Conservation (phyloP, 2,113 vertebrate genomes). For the Chaetura pelagica region DNA sequence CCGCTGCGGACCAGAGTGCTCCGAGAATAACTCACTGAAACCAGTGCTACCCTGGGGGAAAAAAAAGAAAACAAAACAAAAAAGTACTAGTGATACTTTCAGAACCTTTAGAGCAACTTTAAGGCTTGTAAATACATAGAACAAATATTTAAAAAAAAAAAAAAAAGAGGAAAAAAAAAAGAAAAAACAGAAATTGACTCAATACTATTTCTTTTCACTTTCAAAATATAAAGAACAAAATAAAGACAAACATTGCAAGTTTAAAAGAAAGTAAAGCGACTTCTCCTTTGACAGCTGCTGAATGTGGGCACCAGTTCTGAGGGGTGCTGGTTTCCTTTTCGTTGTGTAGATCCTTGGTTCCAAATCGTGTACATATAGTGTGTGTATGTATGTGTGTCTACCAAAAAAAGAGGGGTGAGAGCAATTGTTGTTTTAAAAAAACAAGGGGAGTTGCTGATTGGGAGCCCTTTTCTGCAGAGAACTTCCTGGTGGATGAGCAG, state of each 20-base stretch:
- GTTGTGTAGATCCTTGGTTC: not conserved
- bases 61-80: not conserved
- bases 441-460: not conserved
- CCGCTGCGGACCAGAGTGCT: conserved; percentile 75
- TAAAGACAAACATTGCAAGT: conserved; percentile 85
- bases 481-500: not conserved
- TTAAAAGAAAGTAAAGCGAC: conserved; percentile 78
- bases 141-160: conserved; percentile 88
- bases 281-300: conserved; percentile 78
- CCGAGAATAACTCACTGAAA: conserved; percentile 77
- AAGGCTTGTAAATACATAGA: conserved; percentile 99
- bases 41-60: conserved; percentile 73
- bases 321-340: not conserved
- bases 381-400: not conserved
- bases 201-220: conserved; percentile 85
- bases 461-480: not conserved
- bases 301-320: conserved; percentile 6
- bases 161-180: conserved; percentile 23
- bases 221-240: conserved; percentile 87
- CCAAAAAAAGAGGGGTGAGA: conserved; percentile 32
- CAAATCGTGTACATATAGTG: not conserved
- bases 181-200: conserved; percentile 80
- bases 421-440: not conserved
- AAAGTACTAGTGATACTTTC: conserved; percentile 88
- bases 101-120: conserved; percentile 90